Percentiles rank a stretch among this genome's conserved stretches.
phyloP scores from a whole-genome alignment of 2,797 vertebrate genomes.

The Tarsius wallacei region DNA sequence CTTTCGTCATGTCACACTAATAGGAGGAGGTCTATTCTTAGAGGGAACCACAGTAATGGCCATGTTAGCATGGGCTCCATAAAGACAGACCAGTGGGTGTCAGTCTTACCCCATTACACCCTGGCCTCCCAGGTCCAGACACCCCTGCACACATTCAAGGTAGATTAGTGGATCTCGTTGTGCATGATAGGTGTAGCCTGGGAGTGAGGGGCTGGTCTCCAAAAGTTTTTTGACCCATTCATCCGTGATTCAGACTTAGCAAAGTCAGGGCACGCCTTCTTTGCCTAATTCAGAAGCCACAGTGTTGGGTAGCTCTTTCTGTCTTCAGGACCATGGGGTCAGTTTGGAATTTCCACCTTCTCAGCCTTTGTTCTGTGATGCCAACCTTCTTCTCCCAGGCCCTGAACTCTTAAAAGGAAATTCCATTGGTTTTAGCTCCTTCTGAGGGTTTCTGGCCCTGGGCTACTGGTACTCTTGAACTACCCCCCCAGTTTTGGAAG shows the following conservation, averaged over 20 bases:
- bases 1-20: not conserved
- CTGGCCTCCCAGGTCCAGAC: not conserved
- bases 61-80: accelerated
- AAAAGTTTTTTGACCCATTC: accelerated
- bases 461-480: not conserved
- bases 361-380: not conserved
- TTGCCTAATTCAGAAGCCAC: not conserved
- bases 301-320: not conserved
- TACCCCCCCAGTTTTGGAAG: too few relatives aligned
- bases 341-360: not conserved
- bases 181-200: not conserved
- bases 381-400: not conserved
- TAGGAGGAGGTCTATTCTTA: not conserved
- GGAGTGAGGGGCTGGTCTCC: not conserved
- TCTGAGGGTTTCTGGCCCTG: not conserved
- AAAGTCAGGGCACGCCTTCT: too few relatives aligned
- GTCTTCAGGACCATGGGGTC: accelerated
- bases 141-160: not conserved
- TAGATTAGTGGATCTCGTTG: not conserved
- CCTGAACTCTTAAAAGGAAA: not conserved
- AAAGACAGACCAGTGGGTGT: accelerated
- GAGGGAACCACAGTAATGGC: not conserved
- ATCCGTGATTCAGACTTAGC: not conserved
- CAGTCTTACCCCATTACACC: accelerated
- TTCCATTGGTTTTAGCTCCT: not conserved